These are phyloP conservation scores for Drosophila longiperda DNA, from an alignment of 2,888 invertebrate genomes.

Conservation along the genomic window DNA sequence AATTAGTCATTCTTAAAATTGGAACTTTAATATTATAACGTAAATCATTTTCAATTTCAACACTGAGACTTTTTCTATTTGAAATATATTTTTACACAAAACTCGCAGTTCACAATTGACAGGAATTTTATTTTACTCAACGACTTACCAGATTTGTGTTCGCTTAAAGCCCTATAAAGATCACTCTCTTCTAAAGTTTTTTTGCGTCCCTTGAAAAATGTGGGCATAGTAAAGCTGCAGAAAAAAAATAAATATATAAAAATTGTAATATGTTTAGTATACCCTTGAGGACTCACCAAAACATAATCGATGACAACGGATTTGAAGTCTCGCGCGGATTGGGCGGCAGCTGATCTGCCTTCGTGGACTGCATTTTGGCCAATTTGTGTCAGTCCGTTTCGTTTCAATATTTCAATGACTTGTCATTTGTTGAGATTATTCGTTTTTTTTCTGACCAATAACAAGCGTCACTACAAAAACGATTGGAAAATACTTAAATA, in stretches of 20 bases:
- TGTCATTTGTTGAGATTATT: slow-evolving; percentile 52
- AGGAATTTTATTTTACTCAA: slow-evolving; percentile 1
- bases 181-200: slow-evolving; percentile 91
- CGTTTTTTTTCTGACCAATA: slow-evolving; percentile 34
- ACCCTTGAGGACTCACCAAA: slow-evolving; percentile 84
- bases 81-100: neutral
- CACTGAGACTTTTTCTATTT: neutral
- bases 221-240: slow-evolving; percentile 90
- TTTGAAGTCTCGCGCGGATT: slow-evolving; percentile 88
- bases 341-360: slow-evolving; percentile 84
- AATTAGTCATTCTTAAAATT: neutral
- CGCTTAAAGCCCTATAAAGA: slow-evolving; percentile 89
- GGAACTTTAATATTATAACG: no score
- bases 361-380: slow-evolving; percentile 83
- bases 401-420: slow-evolving; percentile 41
- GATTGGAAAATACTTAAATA: slow-evolving; percentile 15
- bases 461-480: slow-evolving; percentile 50
- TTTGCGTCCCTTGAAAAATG: slow-evolving; percentile 91
- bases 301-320: slow-evolving; percentile 87
- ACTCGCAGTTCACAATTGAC: neutral
- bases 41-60: neutral
- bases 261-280: neutral
- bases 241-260: neutral
- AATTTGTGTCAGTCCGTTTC: slow-evolving; percentile 43
- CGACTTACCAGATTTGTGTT: slow-evolving; percentile 88